Percentiles rank a stretch among this genome's conserved stretches.
Conservation (phyloP, 2,888 invertebrate species). For the Cryptophagus acutangulus region DNA sequence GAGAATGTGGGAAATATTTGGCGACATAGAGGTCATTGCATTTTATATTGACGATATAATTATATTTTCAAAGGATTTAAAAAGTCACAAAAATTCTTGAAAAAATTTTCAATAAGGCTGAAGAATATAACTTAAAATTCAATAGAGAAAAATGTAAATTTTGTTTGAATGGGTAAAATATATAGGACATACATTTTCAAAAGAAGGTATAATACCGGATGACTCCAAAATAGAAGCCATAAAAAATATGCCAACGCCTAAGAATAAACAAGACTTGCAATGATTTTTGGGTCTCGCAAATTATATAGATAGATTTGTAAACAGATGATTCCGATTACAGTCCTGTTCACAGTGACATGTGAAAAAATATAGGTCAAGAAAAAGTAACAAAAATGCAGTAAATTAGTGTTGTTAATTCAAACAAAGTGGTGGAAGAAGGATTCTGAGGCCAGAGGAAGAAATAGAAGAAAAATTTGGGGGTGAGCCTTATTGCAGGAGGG, state of each 20-base stretch:
- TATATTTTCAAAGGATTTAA: conserved; percentile 10
- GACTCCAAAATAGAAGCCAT: conserved; percentile 15
- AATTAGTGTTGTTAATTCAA: too few species aligned
- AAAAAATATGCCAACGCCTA: conserved; percentile 9
- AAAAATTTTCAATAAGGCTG: conserved; percentile 8
- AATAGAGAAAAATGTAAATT: conserved; percentile 35
- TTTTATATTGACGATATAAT: too few species aligned
- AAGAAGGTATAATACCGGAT: conserved; percentile 16
- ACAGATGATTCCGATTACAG: too few species aligned
- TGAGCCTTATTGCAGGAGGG: too few species aligned
- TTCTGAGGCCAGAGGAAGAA: too few species aligned
- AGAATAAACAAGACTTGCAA: conserved; percentile 14
- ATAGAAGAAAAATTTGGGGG: too few species aligned
- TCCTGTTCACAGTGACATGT: too few species aligned
- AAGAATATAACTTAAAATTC: conserved; percentile 20
- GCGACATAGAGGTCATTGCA: too few species aligned
- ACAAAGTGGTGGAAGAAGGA: too few species aligned
- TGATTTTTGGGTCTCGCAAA: conserved; percentile 26
- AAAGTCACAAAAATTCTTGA: conserved; percentile 15
- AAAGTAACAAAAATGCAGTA: too few species aligned
- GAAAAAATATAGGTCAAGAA: too few species aligned
- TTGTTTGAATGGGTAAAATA: conserved; percentile 23
- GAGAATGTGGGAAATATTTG: too few species aligned
- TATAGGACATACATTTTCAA: conserved; percentile 30
- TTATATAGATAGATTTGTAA: conserved; percentile 26